These are phyloP conservation scores for Aporrectodea caliginosa DNA, from an alignment of 1,140 invertebrate genomes.

Conservation along the genomic window DNA sequence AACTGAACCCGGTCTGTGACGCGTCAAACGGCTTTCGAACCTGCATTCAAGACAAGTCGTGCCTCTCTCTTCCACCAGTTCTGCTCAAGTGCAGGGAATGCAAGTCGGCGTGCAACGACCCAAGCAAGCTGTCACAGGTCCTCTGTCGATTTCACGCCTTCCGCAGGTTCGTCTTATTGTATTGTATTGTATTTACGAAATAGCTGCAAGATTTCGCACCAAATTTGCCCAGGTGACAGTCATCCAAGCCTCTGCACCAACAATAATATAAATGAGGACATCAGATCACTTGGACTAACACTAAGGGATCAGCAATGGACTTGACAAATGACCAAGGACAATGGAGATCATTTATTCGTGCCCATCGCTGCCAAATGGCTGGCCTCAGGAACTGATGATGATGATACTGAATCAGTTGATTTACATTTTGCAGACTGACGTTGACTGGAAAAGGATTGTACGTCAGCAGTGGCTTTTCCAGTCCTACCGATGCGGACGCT, in stretches of 20 bases:
- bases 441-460: not conserved
- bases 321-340: no score
- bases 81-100: not conserved
- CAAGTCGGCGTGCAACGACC: not conserved
- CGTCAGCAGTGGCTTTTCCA: slow-evolving; percentile 71
- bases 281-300: no score
- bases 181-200: no score
- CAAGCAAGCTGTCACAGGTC: not conserved
- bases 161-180: not conserved
- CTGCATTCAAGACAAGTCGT: not conserved
- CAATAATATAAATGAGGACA: no score
- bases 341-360: no score
- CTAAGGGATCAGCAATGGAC: no score
- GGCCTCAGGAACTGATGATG: no score
- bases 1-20: not conserved
- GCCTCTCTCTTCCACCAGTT: not conserved
- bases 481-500: slow-evolving; percentile 78
- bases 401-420: not conserved
- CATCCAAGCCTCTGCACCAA: no score
- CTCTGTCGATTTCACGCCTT: not conserved
- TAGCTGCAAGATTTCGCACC: no score
- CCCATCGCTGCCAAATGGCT: no score
- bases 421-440: not conserved
- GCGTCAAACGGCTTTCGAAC: not conserved
- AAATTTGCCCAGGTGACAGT: no score